Evolutionary conservation across 2,113 vertebrate genomes (phyloP).

Genomic region (Pyrgilauda ruficollis): DNA sequence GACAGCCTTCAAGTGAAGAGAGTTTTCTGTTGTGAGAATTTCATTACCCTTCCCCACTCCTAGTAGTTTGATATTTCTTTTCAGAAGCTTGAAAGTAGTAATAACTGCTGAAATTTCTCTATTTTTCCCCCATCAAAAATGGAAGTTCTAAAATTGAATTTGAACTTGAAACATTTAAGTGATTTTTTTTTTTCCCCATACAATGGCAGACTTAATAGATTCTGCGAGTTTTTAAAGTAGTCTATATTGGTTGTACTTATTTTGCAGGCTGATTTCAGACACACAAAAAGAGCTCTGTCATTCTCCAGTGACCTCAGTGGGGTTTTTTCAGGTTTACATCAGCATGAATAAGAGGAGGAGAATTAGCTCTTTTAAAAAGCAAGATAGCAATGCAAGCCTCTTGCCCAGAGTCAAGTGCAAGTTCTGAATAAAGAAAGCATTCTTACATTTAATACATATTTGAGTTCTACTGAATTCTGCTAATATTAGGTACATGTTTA

Average conservation of each 20-base stretch:
- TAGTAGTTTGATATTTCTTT: not conserved
- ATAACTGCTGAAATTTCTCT: not conserved
- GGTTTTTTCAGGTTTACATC: constrained; percentile 7
- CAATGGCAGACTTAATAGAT: not conserved
- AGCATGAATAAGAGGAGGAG: constrained; percentile 3
- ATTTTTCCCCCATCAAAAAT: not conserved
- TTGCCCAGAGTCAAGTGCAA: not conserved
- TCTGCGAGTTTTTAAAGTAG: not conserved
- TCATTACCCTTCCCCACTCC: not conserved
- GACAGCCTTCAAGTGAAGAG: not conserved
- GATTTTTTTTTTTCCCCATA: not conserved
- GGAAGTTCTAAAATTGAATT: not conserved
- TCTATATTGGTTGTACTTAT: not conserved
- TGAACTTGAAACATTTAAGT: not conserved
- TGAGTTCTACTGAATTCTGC: not conserved
- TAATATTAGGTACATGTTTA: not conserved
- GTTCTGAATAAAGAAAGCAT: not conserved
- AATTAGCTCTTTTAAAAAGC: not conserved
- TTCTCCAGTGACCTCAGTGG: not conserved
- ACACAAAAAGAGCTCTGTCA: not conserved
- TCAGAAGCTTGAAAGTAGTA: not conserved
- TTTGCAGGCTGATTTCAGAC: constrained; percentile 26
- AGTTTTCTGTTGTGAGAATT: not conserved
- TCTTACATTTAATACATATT: not conserved
- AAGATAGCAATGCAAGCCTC: not conserved